Base-by-base conservation (phyloP, 2,888 invertebrate genomes). In the Nebria brevicollis region DNA sequence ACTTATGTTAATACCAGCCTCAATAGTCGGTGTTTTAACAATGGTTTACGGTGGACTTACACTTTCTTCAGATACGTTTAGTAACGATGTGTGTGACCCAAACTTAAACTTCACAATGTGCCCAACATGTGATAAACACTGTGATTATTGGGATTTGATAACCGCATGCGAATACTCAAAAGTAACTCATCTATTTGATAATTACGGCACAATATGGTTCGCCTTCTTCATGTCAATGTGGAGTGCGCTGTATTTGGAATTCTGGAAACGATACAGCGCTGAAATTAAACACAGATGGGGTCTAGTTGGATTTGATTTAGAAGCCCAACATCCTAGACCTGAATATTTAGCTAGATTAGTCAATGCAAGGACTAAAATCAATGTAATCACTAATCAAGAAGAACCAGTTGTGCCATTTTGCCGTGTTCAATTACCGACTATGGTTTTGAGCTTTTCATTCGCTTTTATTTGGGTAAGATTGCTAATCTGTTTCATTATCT, bases 241-340 rank as follows among this genome's bases (percentile, higher is more conserved):
- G 96, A 92, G 94, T 83, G 92, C 94, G 1, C 87, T 95, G 66
- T 96, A 96, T 89, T 90, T 96, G 85, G 96, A 96, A 88, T 89
- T 95, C 82, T 96, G 96, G 96, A 96, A 95, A 87, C 90, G 96
- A 26, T 94, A 94, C 87, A 94, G 94, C 75, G 93, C 94, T 2
- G 93, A 93, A 85, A 91, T 96, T 82, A 92, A 94, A n/a, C 95
- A 96, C 88, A 84, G 94, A 83, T 96, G 96, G 96, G 96, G 96
- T 84, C 90, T 96, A 25, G 93, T 93, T 0, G 94, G 93, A 66
- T 95, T 94, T 88, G 94, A 94, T 85, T 89, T 93, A 64, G 90
- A 92, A 83, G 92, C 94, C 82, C 95, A 95, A 87, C 94, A 95
- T 85, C 95, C 95, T 0, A 89, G 95, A 81, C 94, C 95, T 0